These are phyloP conservation scores for Otocyon megalotis DNA, from an alignment of 2,113 vertebrate genomes.

Conservation along the genomic window DNA sequence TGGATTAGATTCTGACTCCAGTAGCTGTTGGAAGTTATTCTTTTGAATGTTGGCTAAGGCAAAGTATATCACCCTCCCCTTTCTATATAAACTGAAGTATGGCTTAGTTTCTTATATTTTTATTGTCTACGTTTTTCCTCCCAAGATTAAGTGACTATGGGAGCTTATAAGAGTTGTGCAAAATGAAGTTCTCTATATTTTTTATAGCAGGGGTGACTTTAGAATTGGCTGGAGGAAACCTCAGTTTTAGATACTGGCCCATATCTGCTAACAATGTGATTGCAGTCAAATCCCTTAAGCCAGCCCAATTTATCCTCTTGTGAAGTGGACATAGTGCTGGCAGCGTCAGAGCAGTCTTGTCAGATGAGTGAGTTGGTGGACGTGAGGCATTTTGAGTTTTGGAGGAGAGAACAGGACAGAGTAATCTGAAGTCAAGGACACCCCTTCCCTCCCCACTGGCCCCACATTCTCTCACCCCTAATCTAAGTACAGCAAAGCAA, in stretches of 20 bases:
- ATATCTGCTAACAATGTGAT: slow-evolving; percentile 30
- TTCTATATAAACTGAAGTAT: slow-evolving; percentile 61
- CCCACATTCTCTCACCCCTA: background rate
- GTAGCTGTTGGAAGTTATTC: slow-evolving; percentile 72
- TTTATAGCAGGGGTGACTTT: slow-evolving; percentile 33
- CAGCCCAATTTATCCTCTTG: slow-evolving; percentile 19
- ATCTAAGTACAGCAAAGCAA: background rate
- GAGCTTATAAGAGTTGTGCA: slow-evolving; percentile 1
- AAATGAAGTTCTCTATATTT: slow-evolving; percentile 62
- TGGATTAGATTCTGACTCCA: slow-evolving; percentile 77
- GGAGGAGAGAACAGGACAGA: background rate
- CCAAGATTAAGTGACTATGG: slow-evolving; percentile 48
- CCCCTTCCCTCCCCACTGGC: background rate
- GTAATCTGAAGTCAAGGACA: background rate
- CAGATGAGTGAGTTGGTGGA: background rate
- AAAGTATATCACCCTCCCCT: background rate
- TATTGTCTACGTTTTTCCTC: slow-evolving; percentile 10
- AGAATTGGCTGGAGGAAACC: slow-evolving; percentile 57
- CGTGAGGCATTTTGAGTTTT: slow-evolving; percentile 50
- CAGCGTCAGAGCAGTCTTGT: background rate
- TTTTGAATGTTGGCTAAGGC: slow-evolving; percentile 57
- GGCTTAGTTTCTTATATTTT: slow-evolving; percentile 68
- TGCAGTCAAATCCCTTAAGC: slow-evolving; percentile 51
- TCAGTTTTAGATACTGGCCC: slow-evolving; percentile 42
- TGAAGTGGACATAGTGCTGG: slow-evolving; percentile 48